Evolutionary conservation across 2,113 vertebrate species (phyloP).

Genomic region (Poecile atricapillus): DNA sequence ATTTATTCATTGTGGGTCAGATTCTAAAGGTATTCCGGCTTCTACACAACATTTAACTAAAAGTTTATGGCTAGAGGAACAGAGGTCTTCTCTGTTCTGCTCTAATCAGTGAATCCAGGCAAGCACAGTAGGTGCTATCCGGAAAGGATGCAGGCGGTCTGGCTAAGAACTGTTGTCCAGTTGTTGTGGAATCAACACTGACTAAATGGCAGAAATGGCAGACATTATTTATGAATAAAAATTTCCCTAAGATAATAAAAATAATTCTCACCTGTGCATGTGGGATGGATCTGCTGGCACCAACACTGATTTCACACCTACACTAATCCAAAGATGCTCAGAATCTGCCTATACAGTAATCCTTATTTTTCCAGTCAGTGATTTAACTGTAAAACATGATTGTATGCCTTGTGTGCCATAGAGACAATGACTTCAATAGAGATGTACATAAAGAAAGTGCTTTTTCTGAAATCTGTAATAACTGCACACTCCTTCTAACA

Average conservation of each 20-base stretch:
- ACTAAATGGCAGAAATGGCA: background rate
- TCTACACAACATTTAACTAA: background rate
- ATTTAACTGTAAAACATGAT: background rate
- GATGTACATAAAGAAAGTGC: fast-evolving
- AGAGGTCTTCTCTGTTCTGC: background rate
- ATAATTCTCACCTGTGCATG: background rate
- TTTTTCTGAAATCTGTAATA: background rate
- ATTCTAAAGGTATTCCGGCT: background rate
- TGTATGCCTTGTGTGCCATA: background rate
- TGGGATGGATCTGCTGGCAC: background rate
- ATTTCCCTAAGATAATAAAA: background rate
- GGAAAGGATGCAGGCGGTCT: background rate
- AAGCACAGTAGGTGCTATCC: background rate
- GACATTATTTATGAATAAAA: background rate
- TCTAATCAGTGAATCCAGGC: background rate
- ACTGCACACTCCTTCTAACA: background rate
- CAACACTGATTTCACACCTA: background rate
- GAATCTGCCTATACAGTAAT: background rate
- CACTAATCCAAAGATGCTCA: background rate
- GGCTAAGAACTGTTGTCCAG: background rate
- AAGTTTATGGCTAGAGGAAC: background rate
- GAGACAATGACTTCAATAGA: background rate
- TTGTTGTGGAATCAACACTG: background rate
- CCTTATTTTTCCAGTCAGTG: background rate
- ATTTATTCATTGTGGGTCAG: background rate